phyloP scores from a whole-genome alignment of 2,888 invertebrate genomes.

The Hemithea aestivaria region DNA sequence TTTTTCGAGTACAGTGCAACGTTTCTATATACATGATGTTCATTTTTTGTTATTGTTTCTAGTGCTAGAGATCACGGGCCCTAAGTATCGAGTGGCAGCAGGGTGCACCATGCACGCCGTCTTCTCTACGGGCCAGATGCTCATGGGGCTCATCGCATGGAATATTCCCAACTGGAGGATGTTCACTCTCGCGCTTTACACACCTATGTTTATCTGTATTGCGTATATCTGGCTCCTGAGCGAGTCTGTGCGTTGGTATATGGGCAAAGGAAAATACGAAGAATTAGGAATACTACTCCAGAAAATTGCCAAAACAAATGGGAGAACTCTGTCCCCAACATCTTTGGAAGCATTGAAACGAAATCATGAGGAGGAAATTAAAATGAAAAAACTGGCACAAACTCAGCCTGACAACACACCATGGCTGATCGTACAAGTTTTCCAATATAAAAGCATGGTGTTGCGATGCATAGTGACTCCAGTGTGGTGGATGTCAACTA shows the following conservation, averaged over 20 bases:
- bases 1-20: neutral
- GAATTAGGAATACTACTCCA: conserved; percentile 81
- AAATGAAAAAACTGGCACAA: conserved; percentile 13
- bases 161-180: conserved; percentile 82
- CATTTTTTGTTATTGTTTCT: conserved; percentile 6
- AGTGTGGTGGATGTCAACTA: conserved; percentile 78
- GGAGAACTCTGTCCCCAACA: conserved; percentile 46
- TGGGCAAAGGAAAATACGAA: conserved; percentile 83
- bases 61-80: conserved; percentile 87
- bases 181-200: conserved; percentile 82
- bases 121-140: conserved; percentile 84
- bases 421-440: conserved; percentile 34
- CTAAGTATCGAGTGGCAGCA: conserved; percentile 82
- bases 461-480: neutral
- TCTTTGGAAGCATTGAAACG: conserved; percentile 41
- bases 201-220: conserved; percentile 82
- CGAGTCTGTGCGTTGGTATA: conserved; percentile 87
- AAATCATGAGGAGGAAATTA: conserved; percentile 40
- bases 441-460: neutral
- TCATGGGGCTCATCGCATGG: conserved; percentile 84
- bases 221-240: conserved; percentile 82
- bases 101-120: conserved; percentile 83
- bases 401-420: conserved; percentile 30
- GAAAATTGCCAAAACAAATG: conserved; percentile 80
- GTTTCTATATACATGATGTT: conserved; percentile 22